Conservation (phyloP, 1,140 invertebrate species). For the Wiebesia pumilae region DNA sequence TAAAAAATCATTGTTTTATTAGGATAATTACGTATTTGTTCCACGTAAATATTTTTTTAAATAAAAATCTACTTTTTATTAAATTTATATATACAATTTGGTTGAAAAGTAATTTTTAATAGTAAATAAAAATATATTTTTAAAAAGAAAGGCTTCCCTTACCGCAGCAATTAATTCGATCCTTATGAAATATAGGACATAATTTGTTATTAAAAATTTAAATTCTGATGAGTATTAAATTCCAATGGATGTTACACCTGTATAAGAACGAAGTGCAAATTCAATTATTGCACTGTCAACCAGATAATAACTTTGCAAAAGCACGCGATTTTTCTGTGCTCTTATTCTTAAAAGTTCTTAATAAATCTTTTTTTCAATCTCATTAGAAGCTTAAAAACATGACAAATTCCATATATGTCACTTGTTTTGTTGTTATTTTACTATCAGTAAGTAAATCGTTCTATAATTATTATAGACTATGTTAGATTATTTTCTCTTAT, state of each 20-base stretch:
- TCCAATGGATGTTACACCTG: conserved; percentile 3
- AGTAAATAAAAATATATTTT: not conserved
- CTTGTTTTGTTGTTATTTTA: conserved; percentile 23
- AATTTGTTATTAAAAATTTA: not conserved
- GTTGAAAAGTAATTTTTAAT: not conserved
- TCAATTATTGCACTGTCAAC: conserved; percentile 20
- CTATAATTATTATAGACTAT: not conserved
- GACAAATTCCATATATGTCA: conserved; percentile 27
- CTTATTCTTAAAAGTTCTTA: not conserved
- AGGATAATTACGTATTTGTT: too few species aligned
- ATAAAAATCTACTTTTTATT: not conserved
- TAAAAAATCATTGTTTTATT: too few species aligned
- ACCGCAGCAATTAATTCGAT: not conserved
- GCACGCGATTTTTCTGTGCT: not conserved
- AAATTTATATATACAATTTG: not conserved
- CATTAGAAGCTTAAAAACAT: not conserved
- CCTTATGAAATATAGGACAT: conserved; percentile 15
- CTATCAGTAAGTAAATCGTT: conserved; percentile 50
- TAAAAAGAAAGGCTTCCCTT: not conserved
- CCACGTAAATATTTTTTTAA: too few species aligned
- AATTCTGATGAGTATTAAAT: conserved; percentile 46
- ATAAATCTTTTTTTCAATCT: not conserved
- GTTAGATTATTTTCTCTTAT: too few species aligned
- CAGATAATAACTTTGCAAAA: conserved; percentile 17
- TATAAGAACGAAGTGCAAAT: conserved; percentile 40